Evolutionary conservation across 2,888 invertebrate genomes (phyloP).

Genomic region (Aspidapion aeneum): DNA sequence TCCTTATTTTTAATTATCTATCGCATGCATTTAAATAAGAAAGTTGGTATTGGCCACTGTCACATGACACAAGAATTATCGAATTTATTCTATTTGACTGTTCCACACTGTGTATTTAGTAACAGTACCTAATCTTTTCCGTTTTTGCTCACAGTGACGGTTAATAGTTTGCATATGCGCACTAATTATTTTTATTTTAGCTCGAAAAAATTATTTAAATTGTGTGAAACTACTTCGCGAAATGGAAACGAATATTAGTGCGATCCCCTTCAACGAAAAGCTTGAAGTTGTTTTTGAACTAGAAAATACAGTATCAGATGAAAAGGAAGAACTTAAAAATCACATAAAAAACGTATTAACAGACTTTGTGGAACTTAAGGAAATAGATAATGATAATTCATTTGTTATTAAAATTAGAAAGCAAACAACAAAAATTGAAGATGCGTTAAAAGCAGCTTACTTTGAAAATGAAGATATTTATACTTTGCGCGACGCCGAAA

Average conservation of each 20-base stretch:
- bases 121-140: too few relatives aligned
- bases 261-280: conserved; percentile 50
- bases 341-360: conserved; percentile 50
- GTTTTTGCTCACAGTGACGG: too few relatives aligned
- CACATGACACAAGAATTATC: too few relatives aligned
- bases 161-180: too few relatives aligned
- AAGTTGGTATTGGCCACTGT: too few relatives aligned
- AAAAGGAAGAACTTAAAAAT: conserved; percentile 40
- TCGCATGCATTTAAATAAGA: too few relatives aligned
- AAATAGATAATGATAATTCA: conserved; percentile 39
- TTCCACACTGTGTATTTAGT: too few relatives aligned
- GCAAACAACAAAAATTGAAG: conserved; percentile 44
- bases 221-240: conserved; percentile 54
- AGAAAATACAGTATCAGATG: conserved; percentile 48
- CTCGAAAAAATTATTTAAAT: conserved; percentile 42
- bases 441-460: conserved; percentile 46
- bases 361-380: conserved; percentile 49
- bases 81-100: too few relatives aligned
- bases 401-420: conserved; percentile 45
- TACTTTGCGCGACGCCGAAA: conserved; percentile 56
- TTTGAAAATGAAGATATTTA: conserved; percentile 41
- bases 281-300: conserved; percentile 54
- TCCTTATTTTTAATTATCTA: too few relatives aligned
- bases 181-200: too few relatives aligned
- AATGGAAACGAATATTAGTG: conserved; percentile 48